Evolutionary conservation across 2,113 vertebrate genomes (phyloP), one percentile per base, ranked within the genome.

Genomic region (Brachyhypopomus gauderio): DNA sequence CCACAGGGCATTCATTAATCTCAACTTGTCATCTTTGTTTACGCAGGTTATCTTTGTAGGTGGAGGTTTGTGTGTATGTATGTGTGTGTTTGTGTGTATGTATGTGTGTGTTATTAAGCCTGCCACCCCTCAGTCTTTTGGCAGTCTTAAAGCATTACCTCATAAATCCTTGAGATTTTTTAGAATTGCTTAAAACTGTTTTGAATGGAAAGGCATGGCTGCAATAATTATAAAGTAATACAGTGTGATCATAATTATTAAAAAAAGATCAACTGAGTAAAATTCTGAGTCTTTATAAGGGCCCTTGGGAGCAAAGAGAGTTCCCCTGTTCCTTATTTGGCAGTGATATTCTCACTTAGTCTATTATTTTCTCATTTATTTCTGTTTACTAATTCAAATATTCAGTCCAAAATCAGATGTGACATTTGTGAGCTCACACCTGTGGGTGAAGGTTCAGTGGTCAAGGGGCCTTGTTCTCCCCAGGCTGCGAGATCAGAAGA

Each of bases 11-110:
- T 94, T 95, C 95, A 98, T 98, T 97, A 97, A 97, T 98, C 96
- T 98, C 96, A 95, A 96, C 96, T 97, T 98, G 97, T 99, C 97
- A 96, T 95, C 92, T 92, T 93, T 98, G 96, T 96, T 98, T 98
- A 96, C 95, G 93, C 93, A 95, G 92, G 92, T 95, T 95, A 93
- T 95, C 94, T 93, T 94, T 94, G 92, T 87, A 91, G 94, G 82
- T 87, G 94, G 88, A 94, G 86, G 85, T 79, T 38, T 79, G 77
- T 34, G 52, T 52, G 72, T 85, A 59, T 88, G 84, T 83, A 77
- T 64, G 63, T 74, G 72, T 70, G 78, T 75, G 62, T 60, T 45
- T 34, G 58, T 69, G 60, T 59, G 70, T 5, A 22, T 23, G 52
- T 60, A 34, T n/a, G 62, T 74, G 75, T 12, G 34, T 95, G 94